These are phyloP conservation scores for Herpetotheres cachinnans DNA, from an alignment of 2,113 vertebrate species.

Conservation along the genomic window DNA sequence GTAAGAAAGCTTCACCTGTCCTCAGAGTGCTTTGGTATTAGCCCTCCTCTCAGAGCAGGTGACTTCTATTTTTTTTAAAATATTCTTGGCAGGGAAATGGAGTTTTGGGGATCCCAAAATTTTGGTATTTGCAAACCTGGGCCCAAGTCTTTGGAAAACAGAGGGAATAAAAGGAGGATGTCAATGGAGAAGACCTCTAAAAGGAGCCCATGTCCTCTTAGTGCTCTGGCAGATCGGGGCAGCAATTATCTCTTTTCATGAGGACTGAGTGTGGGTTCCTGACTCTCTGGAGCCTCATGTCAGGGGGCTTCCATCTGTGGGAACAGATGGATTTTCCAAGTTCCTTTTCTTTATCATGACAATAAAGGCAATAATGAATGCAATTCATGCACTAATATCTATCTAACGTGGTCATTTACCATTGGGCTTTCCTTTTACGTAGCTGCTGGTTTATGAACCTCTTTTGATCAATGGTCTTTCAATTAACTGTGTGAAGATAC, in stretches of 20 bases:
- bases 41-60: neutral
- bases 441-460: constrained; percentile 45
- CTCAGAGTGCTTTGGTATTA: neutral
- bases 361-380: constrained; percentile 42
- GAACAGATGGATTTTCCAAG: neutral
- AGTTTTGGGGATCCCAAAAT: neutral
- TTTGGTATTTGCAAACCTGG: neutral
- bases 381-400: constrained; percentile 25
- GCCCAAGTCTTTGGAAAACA: neutral
- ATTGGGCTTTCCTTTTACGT: constrained; percentile 53
- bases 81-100: neutral
- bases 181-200: neutral
- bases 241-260: neutral
- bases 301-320: neutral
- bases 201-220: neutral
- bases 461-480: constrained; percentile 51
- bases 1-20: neutral
- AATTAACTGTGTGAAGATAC: constrained; percentile 43
- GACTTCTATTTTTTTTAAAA: neutral
- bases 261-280: neutral
- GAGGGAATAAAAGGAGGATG: neutral
- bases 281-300: neutral
- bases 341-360: neutral
- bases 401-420: constrained; percentile 39
- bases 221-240: neutral